phyloP scores from a whole-genome alignment of 2,888 invertebrate species.

The Drosophila formosana region DNA sequence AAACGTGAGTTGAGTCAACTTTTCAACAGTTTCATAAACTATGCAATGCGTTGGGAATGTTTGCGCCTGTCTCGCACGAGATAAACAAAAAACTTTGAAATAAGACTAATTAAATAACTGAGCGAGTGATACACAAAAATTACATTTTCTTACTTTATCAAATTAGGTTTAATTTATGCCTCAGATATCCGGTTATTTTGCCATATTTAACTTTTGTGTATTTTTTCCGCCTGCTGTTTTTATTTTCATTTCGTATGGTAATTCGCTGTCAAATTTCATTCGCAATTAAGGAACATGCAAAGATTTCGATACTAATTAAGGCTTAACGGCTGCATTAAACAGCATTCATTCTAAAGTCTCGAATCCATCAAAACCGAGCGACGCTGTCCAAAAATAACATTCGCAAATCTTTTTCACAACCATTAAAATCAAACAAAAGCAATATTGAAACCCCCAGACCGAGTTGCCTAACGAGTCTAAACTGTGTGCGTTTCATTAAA shows the following conservation, averaged over 20 bases:
- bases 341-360: conserved; percentile 16
- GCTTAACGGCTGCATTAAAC: conserved; percentile 32
- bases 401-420: conserved; percentile 41
- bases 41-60: conserved; percentile 29
- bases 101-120: conserved; percentile 7
- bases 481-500: conserved; percentile 20
- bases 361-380: conserved; percentile 31
- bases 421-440: conserved; percentile 50
- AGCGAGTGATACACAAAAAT: not conserved
- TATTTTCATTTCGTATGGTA: conserved; percentile 7
- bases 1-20: conserved; percentile 64
- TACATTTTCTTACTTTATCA: not conserved
- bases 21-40: conserved; percentile 54
- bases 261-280: conserved; percentile 35
- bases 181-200: conserved; percentile 14
- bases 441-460: conserved; percentile 2
- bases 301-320: conserved; percentile 27
- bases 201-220: not conserved
- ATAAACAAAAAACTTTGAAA: conserved; percentile 28
- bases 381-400: conserved; percentile 36
- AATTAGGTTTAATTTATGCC: conserved; percentile 8
- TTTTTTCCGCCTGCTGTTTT: conserved; percentile 1
- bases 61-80: conserved; percentile 28
- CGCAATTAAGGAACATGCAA: conserved; percentile 4
- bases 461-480: conserved; percentile 3